These are phyloP conservation scores for Vespertilio murinus DNA, from an alignment of 2,797 vertebrate species.

Conservation along the genomic window DNA sequence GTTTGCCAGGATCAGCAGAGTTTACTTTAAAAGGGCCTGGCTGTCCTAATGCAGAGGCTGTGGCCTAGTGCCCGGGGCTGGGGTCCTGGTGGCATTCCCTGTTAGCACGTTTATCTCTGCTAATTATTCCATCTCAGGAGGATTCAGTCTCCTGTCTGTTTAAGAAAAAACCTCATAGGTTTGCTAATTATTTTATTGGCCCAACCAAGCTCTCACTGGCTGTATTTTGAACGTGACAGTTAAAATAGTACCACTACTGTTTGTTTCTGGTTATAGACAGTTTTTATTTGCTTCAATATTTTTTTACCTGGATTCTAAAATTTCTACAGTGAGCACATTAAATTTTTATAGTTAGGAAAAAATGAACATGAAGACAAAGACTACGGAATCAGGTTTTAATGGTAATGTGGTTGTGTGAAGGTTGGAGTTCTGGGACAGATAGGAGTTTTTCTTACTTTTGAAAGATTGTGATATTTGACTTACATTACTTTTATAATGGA, in stretches of 20 bases:
- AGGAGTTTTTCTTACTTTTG: slow-evolving; percentile 19
- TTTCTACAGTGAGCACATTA: slow-evolving; percentile 5
- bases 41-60: neutral
- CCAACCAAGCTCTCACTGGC: neutral
- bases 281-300: slow-evolving; percentile 31
- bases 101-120: neutral
- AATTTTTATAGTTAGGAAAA: neutral
- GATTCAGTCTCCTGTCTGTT: neutral
- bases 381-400: neutral
- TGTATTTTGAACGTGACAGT: neutral
- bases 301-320: neutral
- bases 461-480: slow-evolving; percentile 24
- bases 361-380: neutral
- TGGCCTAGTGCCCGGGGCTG: no score
- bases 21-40: neutral
- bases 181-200: slow-evolving; percentile 15
- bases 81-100: neutral
- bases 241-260: neutral
- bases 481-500: neutral
- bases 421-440: neutral
- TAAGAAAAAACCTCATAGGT: neutral
- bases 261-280: slow-evolving; percentile 16
- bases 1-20: neutral
- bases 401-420: neutral
- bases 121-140: neutral